Evolutionary conservation across 2,888 invertebrate species (phyloP).

Genomic region (Ganaspis brasiliensis): DNA sequence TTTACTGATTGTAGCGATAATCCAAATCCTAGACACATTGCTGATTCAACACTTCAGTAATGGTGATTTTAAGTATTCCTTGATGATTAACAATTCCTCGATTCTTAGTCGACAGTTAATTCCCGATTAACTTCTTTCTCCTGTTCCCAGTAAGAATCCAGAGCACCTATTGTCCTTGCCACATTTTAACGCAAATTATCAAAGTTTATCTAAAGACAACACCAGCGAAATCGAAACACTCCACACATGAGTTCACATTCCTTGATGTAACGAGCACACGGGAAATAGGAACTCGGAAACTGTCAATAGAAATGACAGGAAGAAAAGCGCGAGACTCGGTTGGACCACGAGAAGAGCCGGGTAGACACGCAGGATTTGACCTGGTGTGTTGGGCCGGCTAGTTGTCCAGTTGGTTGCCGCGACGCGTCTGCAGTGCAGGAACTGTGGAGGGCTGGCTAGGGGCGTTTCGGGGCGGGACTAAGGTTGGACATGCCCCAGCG

Average conservation of each 20-base stretch:
- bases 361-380: constrained; percentile 70
- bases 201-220: constrained; percentile 8
- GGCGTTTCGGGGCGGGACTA: constrained; percentile 70
- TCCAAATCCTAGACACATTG: too few species aligned
- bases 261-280: background rate
- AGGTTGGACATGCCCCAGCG: constrained; percentile 37
- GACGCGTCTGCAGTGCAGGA: constrained; percentile 76
- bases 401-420: constrained; percentile 79
- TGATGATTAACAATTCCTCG: too few species aligned
- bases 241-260: background rate
- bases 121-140: too few species aligned
- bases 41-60: too few species aligned
- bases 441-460: constrained; percentile 71
- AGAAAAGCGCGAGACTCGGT: constrained; percentile 44
- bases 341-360: constrained; percentile 57
- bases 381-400: constrained; percentile 71
- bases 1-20: too few species aligned
- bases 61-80: too few species aligned
- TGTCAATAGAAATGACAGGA: constrained; percentile 3
- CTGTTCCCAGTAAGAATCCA: too few species aligned
- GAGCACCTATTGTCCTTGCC: too few species aligned
- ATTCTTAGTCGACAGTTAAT: too few species aligned
- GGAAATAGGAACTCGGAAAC: background rate
- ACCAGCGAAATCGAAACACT: constrained; percentile 16
- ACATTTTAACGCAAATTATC: too few species aligned